These are phyloP conservation scores for Merodon equestris DNA, from an alignment of 2,888 invertebrate species.

Conservation along the genomic window DNA sequence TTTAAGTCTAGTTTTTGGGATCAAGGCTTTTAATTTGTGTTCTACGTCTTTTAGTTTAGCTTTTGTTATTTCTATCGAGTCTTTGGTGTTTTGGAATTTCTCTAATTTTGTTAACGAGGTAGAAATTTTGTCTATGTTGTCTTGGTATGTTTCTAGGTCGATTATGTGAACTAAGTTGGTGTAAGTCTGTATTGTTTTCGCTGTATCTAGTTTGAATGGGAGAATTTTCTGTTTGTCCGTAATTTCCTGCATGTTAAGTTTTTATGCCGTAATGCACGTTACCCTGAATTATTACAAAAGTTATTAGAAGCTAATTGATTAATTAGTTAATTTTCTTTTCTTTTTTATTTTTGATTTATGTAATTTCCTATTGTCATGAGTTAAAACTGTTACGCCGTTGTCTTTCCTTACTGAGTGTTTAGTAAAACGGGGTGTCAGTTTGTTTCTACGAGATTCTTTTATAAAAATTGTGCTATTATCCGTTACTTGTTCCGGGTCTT, in stretches of 20 bases:
- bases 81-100: slow-evolving; percentile 23
- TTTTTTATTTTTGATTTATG: slow-evolving; percentile 13
- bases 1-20: neutral
- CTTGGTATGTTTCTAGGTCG: neutral
- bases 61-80: slow-evolving; percentile 25
- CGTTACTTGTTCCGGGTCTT: slow-evolving; percentile 8
- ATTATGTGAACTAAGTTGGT: slow-evolving; percentile 1
- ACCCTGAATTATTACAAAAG: no score
- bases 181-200: slow-evolving; percentile 1
- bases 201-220: slow-evolving; percentile 12
- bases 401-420: slow-evolving; percentile 13
- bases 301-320: neutral
- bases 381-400: neutral
- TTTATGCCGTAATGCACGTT: neutral
- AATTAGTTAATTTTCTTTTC: neutral
- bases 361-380: slow-evolving; percentile 9
- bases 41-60: slow-evolving; percentile 18
- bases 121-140: slow-evolving; percentile 9
- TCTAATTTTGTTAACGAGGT: slow-evolving; percentile 14
- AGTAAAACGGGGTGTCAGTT: slow-evolving; percentile 1
- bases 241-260: slow-evolving; percentile 3
- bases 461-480: neutral
- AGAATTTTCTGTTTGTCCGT: slow-evolving; percentile 14
- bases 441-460: slow-evolving; percentile 4
- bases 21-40: slow-evolving; percentile 2